Evolutionary conservation across 2,113 vertebrate genomes (phyloP).

Genomic region (Sapajus apella): DNA sequence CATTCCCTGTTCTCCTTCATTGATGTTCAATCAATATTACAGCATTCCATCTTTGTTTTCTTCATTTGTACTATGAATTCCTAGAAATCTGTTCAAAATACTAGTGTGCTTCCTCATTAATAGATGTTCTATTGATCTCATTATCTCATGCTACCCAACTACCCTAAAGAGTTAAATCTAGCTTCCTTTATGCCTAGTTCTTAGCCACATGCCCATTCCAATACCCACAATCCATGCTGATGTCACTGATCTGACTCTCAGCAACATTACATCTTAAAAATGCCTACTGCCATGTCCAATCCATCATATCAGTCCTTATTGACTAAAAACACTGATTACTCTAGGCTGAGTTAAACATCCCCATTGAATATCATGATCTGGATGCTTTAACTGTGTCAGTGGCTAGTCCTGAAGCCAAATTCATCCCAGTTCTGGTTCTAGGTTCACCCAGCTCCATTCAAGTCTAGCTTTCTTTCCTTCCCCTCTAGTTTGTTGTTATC

Average conservation of each 20-base stretch:
- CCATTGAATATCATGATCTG: neutral
- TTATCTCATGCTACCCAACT: neutral
- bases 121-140: neutral
- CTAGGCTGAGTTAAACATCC: neutral
- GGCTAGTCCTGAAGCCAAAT: neutral
- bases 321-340: neutral
- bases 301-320: neutral
- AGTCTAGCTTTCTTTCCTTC: neutral
- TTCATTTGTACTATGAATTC: neutral
- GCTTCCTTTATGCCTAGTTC: neutral
- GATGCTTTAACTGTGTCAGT: neutral
- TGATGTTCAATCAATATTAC: neutral
- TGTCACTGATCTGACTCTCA: neutral
- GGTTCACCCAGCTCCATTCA: neutral
- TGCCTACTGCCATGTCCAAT: neutral
- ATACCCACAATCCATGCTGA: neutral
- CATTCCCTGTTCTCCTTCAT: neutral
- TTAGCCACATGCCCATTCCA: neutral
- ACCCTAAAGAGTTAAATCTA: neutral
- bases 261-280: neutral
- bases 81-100: neutral
- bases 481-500: neutral
- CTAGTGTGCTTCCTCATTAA: neutral
- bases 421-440: neutral
- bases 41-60: neutral